Evolutionary conservation across 2,113 vertebrate species (phyloP).

Genomic region (Rhinoptilus africanus): DNA sequence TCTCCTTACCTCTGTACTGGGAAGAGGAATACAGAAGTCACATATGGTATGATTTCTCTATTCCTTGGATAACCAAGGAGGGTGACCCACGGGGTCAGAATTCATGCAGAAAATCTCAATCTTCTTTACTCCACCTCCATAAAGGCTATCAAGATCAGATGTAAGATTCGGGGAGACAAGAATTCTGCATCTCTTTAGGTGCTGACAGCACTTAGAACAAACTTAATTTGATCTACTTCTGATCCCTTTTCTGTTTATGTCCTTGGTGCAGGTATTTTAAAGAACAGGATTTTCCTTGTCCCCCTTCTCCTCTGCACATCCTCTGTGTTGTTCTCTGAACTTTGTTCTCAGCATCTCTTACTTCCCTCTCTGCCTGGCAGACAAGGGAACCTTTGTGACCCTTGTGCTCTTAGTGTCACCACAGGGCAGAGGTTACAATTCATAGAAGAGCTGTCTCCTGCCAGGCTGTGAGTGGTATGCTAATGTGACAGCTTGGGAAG

Average conservation of each 20-base stretch:
- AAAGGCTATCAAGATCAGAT: not conserved
- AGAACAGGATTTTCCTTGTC: not conserved
- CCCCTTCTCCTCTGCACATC: not conserved
- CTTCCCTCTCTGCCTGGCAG: not conserved
- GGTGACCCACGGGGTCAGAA: not conserved
- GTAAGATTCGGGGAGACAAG: not conserved
- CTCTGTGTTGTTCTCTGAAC: not conserved
- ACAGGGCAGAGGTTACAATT: not conserved
- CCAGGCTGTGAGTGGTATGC: not conserved
- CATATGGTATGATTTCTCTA: not conserved
- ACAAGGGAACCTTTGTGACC: not conserved
- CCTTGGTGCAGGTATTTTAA: not conserved
- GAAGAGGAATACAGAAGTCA: not conserved
- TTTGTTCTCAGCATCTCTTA: not conserved
- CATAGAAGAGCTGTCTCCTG: not conserved
- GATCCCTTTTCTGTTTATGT: not conserved
- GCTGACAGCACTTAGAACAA: not conserved
- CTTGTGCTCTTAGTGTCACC: not conserved
- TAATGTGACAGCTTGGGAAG: slow-evolving; percentile 20
- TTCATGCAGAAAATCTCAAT: not conserved
- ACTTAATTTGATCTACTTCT: not conserved
- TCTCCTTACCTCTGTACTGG: not conserved
- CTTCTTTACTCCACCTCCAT: not conserved
- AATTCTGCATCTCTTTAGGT: not conserved
- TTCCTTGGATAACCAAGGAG: not conserved